phyloP scores from a whole-genome alignment of 2,888 invertebrate genomes.

The Pheosia tremula region DNA sequence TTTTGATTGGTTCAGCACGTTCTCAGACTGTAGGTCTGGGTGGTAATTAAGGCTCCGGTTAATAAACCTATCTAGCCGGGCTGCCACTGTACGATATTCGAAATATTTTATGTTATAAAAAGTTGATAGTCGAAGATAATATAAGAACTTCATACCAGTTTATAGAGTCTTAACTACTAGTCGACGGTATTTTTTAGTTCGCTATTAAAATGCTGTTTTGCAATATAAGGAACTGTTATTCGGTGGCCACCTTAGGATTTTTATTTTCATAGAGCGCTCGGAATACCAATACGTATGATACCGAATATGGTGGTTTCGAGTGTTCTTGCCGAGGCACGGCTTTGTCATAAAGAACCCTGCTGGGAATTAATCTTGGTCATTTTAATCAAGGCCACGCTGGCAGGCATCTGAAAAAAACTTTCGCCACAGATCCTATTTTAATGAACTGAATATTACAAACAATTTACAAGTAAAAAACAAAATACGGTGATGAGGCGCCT shows the following conservation, averaged over 20 bases:
- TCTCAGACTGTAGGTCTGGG: slow-evolving; percentile 21
- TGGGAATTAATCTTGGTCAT: slow-evolving; percentile 71
- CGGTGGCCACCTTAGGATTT: slow-evolving; percentile 70
- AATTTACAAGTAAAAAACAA: slow-evolving; percentile 70
- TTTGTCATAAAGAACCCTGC: slow-evolving; percentile 64
- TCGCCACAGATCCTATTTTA: slow-evolving; percentile 60
- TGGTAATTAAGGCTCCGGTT: slow-evolving; percentile 9
- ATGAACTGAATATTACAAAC: slow-evolving; percentile 62
- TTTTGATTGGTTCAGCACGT: slow-evolving; percentile 15
- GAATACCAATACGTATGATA: slow-evolving; percentile 63
- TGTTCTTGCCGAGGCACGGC: slow-evolving; percentile 62
- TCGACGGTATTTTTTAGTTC: slow-evolving; percentile 59
- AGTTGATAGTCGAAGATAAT: slow-evolving; percentile 44
- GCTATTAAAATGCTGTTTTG: slow-evolving; percentile 70
- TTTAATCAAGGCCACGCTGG: slow-evolving; percentile 63
- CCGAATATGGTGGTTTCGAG: slow-evolving; percentile 72
- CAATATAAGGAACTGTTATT: slow-evolving; percentile 77
- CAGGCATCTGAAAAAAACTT: slow-evolving; percentile 50
- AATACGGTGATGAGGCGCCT: slow-evolving; percentile 73
- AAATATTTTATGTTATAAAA: slow-evolving; percentile 47
- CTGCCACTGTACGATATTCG: slow-evolving; percentile 38
- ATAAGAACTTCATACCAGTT: slow-evolving; percentile 62
- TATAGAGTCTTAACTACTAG: slow-evolving; percentile 54
- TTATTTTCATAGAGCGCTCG: slow-evolving; percentile 69
- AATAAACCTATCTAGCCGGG: slow-evolving; percentile 30